phyloP scores from a whole-genome alignment of 1,140 invertebrate species.

The Stenopsyche tienmushanensis region DNA sequence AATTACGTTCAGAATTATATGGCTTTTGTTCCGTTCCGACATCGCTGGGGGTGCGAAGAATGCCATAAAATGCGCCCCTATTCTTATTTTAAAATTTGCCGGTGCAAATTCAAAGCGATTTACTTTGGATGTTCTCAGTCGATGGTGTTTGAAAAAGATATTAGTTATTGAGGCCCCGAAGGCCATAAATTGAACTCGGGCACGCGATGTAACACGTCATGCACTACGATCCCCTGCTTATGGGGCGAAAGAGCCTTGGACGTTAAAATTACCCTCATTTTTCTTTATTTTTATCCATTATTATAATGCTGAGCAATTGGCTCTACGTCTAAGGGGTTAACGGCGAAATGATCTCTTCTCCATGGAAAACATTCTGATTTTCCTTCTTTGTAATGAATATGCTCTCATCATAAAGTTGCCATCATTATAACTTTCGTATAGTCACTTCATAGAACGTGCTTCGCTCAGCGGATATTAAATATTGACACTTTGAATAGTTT shows the following conservation, averaged over 20 bases:
- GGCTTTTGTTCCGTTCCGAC: too few species aligned
- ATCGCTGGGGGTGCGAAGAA: too few species aligned
- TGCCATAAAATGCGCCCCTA: too few species aligned
- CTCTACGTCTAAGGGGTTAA: neutral
- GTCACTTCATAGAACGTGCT: too few species aligned
- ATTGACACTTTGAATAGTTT: too few species aligned
- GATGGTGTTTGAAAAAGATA: conserved; percentile 26
- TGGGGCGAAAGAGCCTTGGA: neutral
- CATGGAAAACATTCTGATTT: neutral
- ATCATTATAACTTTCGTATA: too few species aligned
- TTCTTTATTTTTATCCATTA: conserved; percentile 22
- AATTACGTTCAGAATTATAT: too few species aligned
- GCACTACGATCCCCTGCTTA: neutral
- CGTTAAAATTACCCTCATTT: conserved; percentile 16
- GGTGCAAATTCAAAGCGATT: too few species aligned
- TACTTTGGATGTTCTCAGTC: neutral
- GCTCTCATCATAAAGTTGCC: too few species aligned
- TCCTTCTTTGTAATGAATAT: neutral
- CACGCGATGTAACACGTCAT: conserved; percentile 28
- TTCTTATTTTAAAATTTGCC: too few species aligned
- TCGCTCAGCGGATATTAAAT: too few species aligned
- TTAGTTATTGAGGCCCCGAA: conserved; percentile 29
- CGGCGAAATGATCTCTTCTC: neutral
- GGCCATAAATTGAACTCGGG: conserved; percentile 25
- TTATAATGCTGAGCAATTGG: conserved; percentile 5